Evolutionary conservation across 2,113 vertebrate genomes (phyloP), one percentile per base, ranked within the genome.

Genomic region (Sphyrna mokarran): DNA sequence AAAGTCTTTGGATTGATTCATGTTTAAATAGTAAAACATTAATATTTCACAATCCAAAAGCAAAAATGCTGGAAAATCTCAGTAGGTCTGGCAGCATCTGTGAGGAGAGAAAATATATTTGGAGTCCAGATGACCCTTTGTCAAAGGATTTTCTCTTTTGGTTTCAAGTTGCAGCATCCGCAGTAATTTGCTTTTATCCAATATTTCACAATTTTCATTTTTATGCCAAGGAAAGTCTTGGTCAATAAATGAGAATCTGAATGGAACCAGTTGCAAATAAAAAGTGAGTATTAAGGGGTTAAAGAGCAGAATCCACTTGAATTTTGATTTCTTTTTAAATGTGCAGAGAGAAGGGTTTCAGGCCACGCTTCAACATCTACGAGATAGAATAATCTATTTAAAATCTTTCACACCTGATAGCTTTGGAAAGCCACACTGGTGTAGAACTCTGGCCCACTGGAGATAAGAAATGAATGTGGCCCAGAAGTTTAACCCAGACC

Each of bases 341-440:
- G 14, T 37, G 89, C 63, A 16, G 10, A 69, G 23, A 95, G 43
- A 76, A 76, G 37, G 69, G 23, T 48, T 26, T 95, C 37, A 43
- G 54, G 63, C 63, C 9, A 48, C 43, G 43, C 43, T 68, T 94
- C 91, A 94, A 26, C 66, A 94, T 68, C 94, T 72, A 16, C 76
- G 69, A 70, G 58, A 54, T 43, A 76, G 94, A 95, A 95, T 72
- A 72, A 95, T 95, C 94, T 72, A 95, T 72, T 95, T 95, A 72
- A 93, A 95, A 95, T 54, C 94, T 68, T 93, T 95, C 94, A 95
- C 94, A 72, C 40, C 69, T 72, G 68, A 95, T 33, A 72, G 94
- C 37, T 95, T 72, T 72, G 43, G 40, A 29, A 43, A 95, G 68
- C 93, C 69, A 26, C 29, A 29, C 69, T 4, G 22, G n/a, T 94